phyloP scores from a whole-genome alignment of 2,113 vertebrate species.

The Chrysemys picta region DNA sequence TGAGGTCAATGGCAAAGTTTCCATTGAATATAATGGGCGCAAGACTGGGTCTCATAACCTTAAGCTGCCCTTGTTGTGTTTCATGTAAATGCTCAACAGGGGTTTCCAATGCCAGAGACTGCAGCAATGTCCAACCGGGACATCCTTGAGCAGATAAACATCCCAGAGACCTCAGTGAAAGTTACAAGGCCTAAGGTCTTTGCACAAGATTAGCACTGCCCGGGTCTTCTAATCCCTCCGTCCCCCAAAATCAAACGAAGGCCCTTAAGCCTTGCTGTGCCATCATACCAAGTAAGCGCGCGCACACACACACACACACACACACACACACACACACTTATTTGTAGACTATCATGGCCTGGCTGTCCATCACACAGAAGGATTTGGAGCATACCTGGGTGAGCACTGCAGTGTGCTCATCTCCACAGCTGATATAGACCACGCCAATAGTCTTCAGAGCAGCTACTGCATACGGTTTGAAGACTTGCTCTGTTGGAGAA shows the following conservation, averaged over 20 bases:
- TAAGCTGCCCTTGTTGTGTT: background rate
- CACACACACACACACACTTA: too few relatives aligned
- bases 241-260: background rate
- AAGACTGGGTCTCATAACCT: background rate
- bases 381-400: constrained; percentile 50
- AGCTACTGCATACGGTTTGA: constrained; percentile 27
- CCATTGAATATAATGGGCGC: too few relatives aligned
- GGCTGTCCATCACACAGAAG: too few relatives aligned
- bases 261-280: background rate
- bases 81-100: background rate
- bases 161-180: too few relatives aligned
- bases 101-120: background rate
- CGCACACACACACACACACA: accelerated
- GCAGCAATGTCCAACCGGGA: background rate
- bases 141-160: too few relatives aligned
- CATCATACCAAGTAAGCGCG: background rate
- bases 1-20: too few relatives aligned
- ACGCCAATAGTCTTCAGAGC: constrained; percentile 24
- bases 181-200: too few relatives aligned
- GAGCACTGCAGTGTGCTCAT: constrained; percentile 67
- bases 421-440: constrained; percentile 66
- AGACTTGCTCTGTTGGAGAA: constrained; percentile 11
- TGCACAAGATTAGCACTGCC: too few relatives aligned
- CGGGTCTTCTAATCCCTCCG: background rate
- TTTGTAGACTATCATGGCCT: background rate